Evolutionary conservation across 2,113 vertebrate species (phyloP).

Genomic region (Apteryx owenii): DNA sequence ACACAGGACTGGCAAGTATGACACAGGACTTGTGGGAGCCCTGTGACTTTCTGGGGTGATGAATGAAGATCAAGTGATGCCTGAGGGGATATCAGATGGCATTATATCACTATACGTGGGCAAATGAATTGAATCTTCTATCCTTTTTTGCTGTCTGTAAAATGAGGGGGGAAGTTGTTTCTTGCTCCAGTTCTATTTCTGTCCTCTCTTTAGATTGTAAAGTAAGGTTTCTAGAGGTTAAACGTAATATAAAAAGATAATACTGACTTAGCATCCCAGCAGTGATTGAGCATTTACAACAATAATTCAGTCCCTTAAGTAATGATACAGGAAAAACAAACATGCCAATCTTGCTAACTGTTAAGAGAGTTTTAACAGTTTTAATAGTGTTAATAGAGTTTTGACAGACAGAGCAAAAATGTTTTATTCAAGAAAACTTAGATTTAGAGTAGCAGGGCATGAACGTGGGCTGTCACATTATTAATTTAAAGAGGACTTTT

Average conservation of each 20-base stretch:
- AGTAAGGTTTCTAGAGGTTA: background rate
- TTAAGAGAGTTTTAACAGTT: background rate
- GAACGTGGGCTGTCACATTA: background rate
- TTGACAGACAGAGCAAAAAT: background rate
- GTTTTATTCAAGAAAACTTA: background rate
- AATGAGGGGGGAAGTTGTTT: background rate
- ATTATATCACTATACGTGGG: background rate
- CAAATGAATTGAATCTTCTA: background rate
- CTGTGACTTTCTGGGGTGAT: background rate
- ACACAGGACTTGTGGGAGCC: background rate
- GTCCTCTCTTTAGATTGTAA: background rate
- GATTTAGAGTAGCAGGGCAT: background rate
- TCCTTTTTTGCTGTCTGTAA: background rate
- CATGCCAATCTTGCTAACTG: background rate
- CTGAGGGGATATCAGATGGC: background rate
- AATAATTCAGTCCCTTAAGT: background rate
- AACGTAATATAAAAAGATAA: background rate
- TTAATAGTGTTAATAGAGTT: background rate
- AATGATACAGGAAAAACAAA: background rate
- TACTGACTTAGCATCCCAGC: background rate
- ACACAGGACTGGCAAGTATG: background rate
- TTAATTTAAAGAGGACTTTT: background rate
- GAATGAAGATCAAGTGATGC: background rate
- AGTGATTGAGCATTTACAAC: background rate
- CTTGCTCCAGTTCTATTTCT: background rate